Conservation (phyloP, 92 coral and sea anemone species). For the Ricordea florida region DNA sequence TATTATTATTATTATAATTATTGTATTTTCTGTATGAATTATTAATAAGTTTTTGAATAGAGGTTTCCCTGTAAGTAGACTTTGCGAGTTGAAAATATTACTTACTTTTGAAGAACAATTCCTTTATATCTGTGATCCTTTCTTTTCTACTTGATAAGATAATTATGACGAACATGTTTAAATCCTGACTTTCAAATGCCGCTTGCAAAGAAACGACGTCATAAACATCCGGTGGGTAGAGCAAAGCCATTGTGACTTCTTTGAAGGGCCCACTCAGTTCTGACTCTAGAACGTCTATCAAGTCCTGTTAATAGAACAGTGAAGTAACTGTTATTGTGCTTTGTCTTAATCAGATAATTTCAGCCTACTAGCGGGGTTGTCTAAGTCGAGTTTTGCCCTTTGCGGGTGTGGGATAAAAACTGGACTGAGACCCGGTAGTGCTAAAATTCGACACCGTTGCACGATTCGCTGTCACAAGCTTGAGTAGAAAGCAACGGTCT, state of each 20-base stretch:
- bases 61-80: too few species aligned
- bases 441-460: too few species aligned
- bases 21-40: too few species aligned
- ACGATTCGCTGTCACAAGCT: too few species aligned
- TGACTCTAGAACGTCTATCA: conserved; percentile 48
- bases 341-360: too few species aligned
- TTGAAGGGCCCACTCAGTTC: conserved; percentile 61
- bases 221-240: conserved; percentile 60
- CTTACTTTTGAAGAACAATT: conserved; percentile 63
- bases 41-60: too few species aligned
- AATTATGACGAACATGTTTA: conserved; percentile 57
- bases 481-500: too few species aligned
- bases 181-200: conserved; percentile 62
- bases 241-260: conserved; percentile 60
- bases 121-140: conserved; percentile 48
- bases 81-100: neutral
- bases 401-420: too few species aligned
- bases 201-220: conserved; percentile 62
- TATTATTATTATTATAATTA: too few species aligned
- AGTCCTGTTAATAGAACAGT: conserved; percentile 41
- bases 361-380: too few species aligned
- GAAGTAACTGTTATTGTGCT: neutral
- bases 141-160: conserved; percentile 68
- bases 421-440: too few species aligned
- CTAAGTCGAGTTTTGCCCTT: too few species aligned